Conservation (phyloP, 2,888 invertebrate species). For the Carabus problematicus region DNA sequence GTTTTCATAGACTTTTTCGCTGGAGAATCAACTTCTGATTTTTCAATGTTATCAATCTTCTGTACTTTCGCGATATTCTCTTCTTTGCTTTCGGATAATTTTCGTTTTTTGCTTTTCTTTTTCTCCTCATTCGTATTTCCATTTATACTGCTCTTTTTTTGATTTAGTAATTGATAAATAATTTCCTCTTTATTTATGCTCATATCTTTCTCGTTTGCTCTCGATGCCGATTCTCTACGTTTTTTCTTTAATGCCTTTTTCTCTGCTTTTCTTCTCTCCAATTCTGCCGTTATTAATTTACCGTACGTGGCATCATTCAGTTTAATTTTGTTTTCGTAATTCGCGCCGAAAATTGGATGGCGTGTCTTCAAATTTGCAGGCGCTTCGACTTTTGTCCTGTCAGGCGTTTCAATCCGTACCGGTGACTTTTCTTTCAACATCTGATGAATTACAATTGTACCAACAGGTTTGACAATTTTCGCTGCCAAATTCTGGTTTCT, state of each 20-base stretch:
- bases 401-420: conserved; percentile 25
- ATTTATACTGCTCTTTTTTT: conserved; percentile 16
- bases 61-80: neutral
- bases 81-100: conserved; percentile 22
- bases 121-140: conserved; percentile 1
- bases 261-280: conserved; percentile 13
- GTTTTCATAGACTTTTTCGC: neutral
- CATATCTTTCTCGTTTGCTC: conserved; percentile 14
- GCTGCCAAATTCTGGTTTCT: conserved; percentile 21
- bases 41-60: conserved; percentile 18
- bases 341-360: conserved; percentile 53
- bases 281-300: conserved; percentile 45
- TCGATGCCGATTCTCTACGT: conserved; percentile 18
- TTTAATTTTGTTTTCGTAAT: conserved; percentile 50
- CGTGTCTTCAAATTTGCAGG: conserved; percentile 50
- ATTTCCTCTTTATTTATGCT: conserved; percentile 40
- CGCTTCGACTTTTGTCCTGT: conserved; percentile 44
- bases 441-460: conserved; percentile 39
- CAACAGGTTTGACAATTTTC: conserved; percentile 28
- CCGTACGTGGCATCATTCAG: conserved; percentile 48
- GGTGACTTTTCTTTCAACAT: conserved; percentile 32
- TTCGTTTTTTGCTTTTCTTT: conserved; percentile 38
- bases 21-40: conserved; percentile 18
- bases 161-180: conserved; percentile 44
- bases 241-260: conserved; percentile 41